Conservation (phyloP, 2,888 invertebrate genomes). For the Brachylomia viminalis region DNA sequence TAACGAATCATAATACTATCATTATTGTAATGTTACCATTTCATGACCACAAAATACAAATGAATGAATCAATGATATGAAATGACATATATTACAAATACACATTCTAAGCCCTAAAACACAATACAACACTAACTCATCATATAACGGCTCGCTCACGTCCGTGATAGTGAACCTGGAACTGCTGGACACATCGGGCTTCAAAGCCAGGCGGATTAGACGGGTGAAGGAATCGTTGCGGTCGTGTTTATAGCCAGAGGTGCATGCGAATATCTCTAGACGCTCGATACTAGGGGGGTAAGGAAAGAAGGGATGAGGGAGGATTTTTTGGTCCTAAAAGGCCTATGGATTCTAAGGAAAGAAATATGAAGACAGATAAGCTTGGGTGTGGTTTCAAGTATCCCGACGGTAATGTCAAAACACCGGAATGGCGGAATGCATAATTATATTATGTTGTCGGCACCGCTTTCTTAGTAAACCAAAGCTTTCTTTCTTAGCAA, state of each 20-base stretch:
- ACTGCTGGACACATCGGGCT: constrained; percentile 62
- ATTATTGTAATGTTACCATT: not conserved
- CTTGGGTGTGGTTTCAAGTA: no score
- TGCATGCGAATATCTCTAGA: constrained; percentile 82
- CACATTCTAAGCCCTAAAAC: not conserved
- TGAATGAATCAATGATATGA: not conserved
- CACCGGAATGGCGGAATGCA: no score
- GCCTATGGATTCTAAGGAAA: not conserved
- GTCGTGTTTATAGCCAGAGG: constrained; percentile 59
- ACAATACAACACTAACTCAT: constrained; percentile 72
- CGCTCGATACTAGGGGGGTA: constrained; percentile 77
- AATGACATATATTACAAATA: not conserved
- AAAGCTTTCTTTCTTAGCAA: no score
- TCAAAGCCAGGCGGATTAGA: constrained; percentile 72
- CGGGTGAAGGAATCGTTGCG: constrained; percentile 57
- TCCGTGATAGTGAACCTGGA: constrained; percentile 74
- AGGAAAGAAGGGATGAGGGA: not conserved
- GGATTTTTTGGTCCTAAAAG: not conserved
- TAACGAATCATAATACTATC: not conserved
- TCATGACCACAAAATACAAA: not conserved
- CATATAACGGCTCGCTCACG: constrained; percentile 67
- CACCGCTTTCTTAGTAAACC: no score
- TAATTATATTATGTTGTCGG: no score
- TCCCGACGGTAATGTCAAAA: no score
- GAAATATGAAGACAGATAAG: not conserved